Evolutionary conservation across 2,888 invertebrate species (phyloP), one percentile per base, ranked within the genome.

Genomic region (Drosophila phalerata): DNA sequence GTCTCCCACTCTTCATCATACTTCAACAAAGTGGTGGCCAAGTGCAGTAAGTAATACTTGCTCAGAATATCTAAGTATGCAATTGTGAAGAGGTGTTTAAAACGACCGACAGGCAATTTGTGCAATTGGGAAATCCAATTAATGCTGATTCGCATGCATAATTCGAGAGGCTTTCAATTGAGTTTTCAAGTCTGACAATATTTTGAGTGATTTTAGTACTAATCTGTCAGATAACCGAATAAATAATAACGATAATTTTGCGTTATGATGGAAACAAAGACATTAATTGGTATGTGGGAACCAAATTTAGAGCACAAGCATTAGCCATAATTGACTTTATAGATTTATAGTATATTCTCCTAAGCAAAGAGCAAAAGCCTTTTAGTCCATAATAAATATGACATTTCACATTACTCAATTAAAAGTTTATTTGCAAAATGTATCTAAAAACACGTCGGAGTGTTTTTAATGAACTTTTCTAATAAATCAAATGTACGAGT

Each of bases 131-230:
- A 61, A 47, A 40, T 47, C 30, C 55, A 62, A 62, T 49, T 63
- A 47, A 38, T 30, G 28, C 34, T 48, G 58, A 64, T 58, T 58
- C 37, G 47, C 56, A 53, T 61, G 32, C 42, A 51, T 45, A 55
- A 62, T 56, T 69, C 19, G 28, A 60, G 30, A 30, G 51, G 30
- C 40, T 25, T 48, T 61, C 40, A 61, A 61, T 61, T 66, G 38
- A 47, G 22, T 38, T 15, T 32, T 30, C 30, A 40, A 48, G 25
- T 52, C 32, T 49, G 28, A 28, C 32, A 51, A 52, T 38, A 47
- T 45, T 45, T 45, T 58, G 15, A 30, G 6, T 32, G 37, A 62
- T 53, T 37, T 19, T 30, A 37, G 10, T 22, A 17, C 19, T 49
- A 58, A 48, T n/a, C n/a, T 32, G 58, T 49, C 48, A 58, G 17